phyloP scores from a whole-genome alignment of 2,797 vertebrate species.

The Myotis planiceps region DNA sequence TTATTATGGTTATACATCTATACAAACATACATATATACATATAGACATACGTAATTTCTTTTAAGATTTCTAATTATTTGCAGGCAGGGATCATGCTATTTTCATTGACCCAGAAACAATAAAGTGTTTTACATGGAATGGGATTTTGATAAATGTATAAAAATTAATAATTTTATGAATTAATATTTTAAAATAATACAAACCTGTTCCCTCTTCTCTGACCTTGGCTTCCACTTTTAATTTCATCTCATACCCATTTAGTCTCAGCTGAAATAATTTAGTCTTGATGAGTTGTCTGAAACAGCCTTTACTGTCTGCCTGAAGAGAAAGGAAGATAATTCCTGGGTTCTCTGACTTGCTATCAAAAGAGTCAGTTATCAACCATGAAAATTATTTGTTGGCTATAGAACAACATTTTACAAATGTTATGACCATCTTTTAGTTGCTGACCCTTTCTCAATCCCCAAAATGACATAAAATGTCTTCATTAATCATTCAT shows the following conservation, averaged over 20 bases:
- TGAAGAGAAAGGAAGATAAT: slow-evolving; percentile 67
- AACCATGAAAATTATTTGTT: neutral
- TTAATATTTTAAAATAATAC: neutral
- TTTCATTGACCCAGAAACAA: neutral
- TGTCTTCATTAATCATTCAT: neutral
- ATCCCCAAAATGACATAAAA: neutral
- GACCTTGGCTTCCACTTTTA: slow-evolving; percentile 82
- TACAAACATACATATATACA: fast-evolving
- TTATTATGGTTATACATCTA: neutral
- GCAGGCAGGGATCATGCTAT: neutral
- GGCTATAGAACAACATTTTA: neutral
- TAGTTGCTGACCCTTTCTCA: neutral
- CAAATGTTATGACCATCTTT: neutral
- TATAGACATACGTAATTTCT: neutral
- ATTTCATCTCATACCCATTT: slow-evolving; percentile 63
- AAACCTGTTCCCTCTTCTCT: slow-evolving; percentile 87
- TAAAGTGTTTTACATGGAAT: neutral
- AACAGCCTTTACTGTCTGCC: slow-evolving; percentile 84
- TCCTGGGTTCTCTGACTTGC: neutral
- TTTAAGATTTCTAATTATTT: neutral
- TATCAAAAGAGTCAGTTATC: neutral
- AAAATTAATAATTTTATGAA: neutral
- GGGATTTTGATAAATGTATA: neutral
- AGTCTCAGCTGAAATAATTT: slow-evolving; percentile 81
- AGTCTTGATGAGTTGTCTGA: slow-evolving; percentile 79